Percentiles rank a stretch among this genome's conserved stretches.
Conservation (phyloP, 2,888 invertebrate genomes). For the Deilephila porcellus region DNA sequence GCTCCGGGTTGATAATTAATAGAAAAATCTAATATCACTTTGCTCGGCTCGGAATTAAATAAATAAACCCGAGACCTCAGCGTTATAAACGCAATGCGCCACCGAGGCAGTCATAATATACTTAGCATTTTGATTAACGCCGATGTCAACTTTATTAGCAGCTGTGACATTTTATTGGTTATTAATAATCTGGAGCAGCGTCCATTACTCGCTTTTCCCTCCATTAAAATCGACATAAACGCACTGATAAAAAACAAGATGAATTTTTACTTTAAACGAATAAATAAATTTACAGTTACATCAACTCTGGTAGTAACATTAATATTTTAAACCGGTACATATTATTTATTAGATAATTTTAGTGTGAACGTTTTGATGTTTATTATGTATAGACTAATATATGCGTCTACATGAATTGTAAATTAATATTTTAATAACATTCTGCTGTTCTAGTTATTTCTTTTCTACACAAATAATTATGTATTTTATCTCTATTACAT, state of each 20-base stretch:
- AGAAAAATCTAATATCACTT: too few relatives aligned
- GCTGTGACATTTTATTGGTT: not conserved
- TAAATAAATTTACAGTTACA: slow-evolving; percentile 5
- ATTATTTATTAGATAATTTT: not conserved
- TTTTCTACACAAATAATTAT: too few relatives aligned
- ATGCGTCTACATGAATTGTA: too few relatives aligned
- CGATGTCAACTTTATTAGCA: not conserved
- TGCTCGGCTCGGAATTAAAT: too few relatives aligned
- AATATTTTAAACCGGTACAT: slow-evolving; percentile 7
- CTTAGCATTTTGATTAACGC: not conserved
- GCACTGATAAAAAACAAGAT: not conserved
- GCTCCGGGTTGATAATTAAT: too few relatives aligned
- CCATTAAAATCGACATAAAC: slow-evolving; percentile 13
- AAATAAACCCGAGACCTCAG: too few relatives aligned
- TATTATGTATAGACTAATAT: too few relatives aligned
- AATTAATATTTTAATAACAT: too few relatives aligned
- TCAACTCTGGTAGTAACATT: not conserved
- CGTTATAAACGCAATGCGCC: too few relatives aligned
- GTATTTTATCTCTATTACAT: too few relatives aligned
- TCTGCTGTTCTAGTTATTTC: too few relatives aligned
- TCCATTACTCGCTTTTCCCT: not conserved
- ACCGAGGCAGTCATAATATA: not conserved
- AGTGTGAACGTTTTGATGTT: not conserved
- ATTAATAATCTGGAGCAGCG: not conserved
- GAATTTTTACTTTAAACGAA: slow-evolving; percentile 3